phyloP scores from a whole-genome alignment of 2,113 vertebrate genomes.

The Rhinolophus ferrumequinum region DNA sequence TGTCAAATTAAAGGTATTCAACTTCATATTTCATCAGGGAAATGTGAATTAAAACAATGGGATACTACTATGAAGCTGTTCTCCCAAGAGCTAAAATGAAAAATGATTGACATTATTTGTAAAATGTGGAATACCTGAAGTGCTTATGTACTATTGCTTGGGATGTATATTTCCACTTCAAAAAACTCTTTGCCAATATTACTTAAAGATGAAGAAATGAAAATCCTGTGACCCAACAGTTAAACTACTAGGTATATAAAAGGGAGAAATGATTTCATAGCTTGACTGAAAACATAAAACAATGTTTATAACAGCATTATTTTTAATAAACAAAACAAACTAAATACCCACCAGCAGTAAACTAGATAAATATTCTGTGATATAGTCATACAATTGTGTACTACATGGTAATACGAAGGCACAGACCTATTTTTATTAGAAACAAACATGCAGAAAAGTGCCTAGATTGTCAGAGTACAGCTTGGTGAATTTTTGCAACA shows the following conservation, averaged over 20 bases:
- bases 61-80: rapidly evolving
- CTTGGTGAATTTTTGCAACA: not conserved
- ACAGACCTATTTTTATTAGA: not conserved
- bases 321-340: not conserved
- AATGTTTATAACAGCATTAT: not conserved
- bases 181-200: not conserved
- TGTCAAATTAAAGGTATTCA: not conserved
- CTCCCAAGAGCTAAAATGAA: not conserved
- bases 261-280: not conserved
- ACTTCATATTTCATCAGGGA: not conserved
- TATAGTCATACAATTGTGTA: not conserved
- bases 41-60: not conserved
- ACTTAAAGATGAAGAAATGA: not conserved
- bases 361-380: not conserved
- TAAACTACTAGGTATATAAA: not conserved
- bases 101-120: not conserved
- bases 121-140: not conserved
- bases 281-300: not conserved
- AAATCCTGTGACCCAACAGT: not conserved
- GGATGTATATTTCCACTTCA: not conserved
- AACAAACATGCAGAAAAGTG: not conserved
- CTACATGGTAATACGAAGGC: not conserved
- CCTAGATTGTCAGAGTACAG: not conserved
- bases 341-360: not conserved
- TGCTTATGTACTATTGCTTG: not conserved